Percentiles rank a stretch among this genome's conserved stretches.
Evolutionary conservation across 2,113 vertebrate species (phyloP).

Genomic region (Xiphias gladius): DNA sequence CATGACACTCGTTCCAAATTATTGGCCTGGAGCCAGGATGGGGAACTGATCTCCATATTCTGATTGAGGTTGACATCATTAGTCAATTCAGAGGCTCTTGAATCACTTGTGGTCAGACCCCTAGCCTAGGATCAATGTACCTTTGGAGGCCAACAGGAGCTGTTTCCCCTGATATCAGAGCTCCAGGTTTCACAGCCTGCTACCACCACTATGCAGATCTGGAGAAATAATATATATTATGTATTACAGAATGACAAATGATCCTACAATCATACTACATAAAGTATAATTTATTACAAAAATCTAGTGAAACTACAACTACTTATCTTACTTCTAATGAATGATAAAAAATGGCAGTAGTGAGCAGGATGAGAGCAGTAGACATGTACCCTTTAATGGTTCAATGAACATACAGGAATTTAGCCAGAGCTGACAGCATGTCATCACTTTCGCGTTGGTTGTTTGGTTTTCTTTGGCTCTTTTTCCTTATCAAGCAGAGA

Average conservation of each 20-base stretch:
- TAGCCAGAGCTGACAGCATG: conserved; percentile 18
- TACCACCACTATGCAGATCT: neutral
- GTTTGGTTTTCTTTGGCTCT: conserved; percentile 27
- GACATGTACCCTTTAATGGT: neutral
- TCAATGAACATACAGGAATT: neutral
- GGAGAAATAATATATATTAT: neutral
- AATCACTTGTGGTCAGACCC: neutral
- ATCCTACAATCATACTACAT: neutral
- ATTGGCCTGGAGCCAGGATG: neutral
- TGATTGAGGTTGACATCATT: neutral
- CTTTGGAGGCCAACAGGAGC: neutral
- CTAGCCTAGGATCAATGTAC: neutral
- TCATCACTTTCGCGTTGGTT: neutral
- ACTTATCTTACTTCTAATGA: neutral
- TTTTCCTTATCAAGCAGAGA: conserved; percentile 44
- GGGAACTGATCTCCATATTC: neutral
- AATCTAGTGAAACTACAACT: neutral
- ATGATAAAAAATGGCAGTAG: too few relatives aligned
- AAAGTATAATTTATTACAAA: neutral
- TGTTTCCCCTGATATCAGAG: neutral
- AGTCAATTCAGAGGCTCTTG: neutral
- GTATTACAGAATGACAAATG: neutral
- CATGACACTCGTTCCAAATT: neutral
- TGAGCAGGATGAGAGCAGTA: neutral
- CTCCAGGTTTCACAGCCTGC: neutral